Base-by-base conservation (phyloP, 2,888 invertebrate species). In the Tenodera sinensis region DNA sequence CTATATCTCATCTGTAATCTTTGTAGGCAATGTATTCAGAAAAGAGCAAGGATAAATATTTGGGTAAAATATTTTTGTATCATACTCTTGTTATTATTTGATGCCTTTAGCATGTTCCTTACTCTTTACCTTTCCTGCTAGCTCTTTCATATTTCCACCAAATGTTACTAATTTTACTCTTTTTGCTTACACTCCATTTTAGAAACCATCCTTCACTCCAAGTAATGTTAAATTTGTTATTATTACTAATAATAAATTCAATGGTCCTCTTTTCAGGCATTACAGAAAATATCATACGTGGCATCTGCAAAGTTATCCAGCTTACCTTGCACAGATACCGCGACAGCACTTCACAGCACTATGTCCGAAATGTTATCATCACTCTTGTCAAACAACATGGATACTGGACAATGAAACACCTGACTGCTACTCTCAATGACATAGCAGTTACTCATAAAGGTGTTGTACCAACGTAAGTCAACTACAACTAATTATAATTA, bases 251-350 rank as follows among this genome's bases (percentile, higher is more conserved):
- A 84, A 84, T 83, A n/a, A 25, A n/a, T 28, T 87, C 27, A 71
- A 25, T 84, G 84, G 27, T 4, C 20, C 27, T 88, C 82, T n/a
- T 42, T 88, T 8, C 81, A 98, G 98, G 96, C 91, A 96, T 98
- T 90, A 97, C 96, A 91, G 96, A 97, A 91, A 95, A 95, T 91
- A 96, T 96, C 89, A 95, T 98, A 84, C 95, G 96, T 91, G 97
- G 96, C 90, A 95, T 98, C 89, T 97, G 97, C 92, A 96, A 97
- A 92, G 95, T 96, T 89, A 93, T 98, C 91, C 95, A 96, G 71
- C 94, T 96, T 89, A 97, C 97, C 1, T 93, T 98, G 91, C 96
- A 96, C 90, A 95, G 97, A 91, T 98, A 98, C 92, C 95, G 96
- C 91, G 98, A 98, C 93, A 95, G 95, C 82, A 94, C 95, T 88